phyloP scores from a whole-genome alignment of 2,113 vertebrate species.

The Polypterus bichir region DNA sequence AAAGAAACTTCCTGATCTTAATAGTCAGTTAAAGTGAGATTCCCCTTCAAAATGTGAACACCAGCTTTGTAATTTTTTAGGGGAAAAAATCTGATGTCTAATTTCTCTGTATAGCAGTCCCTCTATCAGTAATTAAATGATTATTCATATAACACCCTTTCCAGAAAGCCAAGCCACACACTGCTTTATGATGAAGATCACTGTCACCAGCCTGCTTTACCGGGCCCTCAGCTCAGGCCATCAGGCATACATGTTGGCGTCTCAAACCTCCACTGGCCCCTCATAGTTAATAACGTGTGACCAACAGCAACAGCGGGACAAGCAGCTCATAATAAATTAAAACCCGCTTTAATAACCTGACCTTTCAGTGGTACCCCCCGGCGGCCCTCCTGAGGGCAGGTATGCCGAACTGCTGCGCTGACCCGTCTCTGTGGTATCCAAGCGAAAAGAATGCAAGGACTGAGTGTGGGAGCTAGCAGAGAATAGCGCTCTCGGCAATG shows the following conservation, averaged over 20 bases:
- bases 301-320: slow-evolving; percentile 50
- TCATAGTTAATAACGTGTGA: slow-evolving; percentile 65
- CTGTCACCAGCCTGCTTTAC: no score
- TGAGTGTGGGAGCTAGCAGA: neutral
- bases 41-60: no score
- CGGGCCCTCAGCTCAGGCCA: slow-evolving; percentile 6
- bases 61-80: no score
- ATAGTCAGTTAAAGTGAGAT: no score
- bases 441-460: slow-evolving; percentile 58
- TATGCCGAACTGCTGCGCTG: slow-evolving; percentile 49
- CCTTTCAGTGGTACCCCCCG: slow-evolving; percentile 42
- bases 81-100: no score
- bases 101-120: no score
- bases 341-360: slow-evolving; percentile 70
- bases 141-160: no score
- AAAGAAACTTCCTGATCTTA: no score
- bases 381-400: slow-evolving; percentile 41
- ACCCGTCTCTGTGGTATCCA: slow-evolving; percentile 61
- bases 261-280: slow-evolving; percentile 34
- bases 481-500: no score
- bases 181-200: no score
- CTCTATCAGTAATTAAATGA: no score
- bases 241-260: slow-evolving; percentile 39
- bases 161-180: no score
- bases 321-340: slow-evolving; percentile 64